A percentile compares a stretch with the other conserved stretches of the same genome.
Evolutionary conservation across 37 sponge, comb jelly and placozoan species (phyloP).

Genomic region (Petrosia ficiformis): DNA sequence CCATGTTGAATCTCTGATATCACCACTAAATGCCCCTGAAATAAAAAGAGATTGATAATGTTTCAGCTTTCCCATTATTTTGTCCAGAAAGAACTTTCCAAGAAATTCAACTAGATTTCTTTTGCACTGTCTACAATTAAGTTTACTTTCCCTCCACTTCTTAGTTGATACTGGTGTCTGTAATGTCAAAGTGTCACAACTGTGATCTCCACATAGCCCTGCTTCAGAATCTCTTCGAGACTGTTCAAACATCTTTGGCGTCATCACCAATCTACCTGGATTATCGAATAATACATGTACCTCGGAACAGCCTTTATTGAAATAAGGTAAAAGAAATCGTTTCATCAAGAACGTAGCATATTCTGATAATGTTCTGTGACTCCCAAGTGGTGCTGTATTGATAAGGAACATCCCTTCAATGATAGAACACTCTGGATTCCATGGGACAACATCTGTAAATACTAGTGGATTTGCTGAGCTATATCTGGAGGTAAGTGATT

Average conservation of each 20-base stretch:
- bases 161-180: neutral
- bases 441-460: neutral
- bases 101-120: constrained; percentile 1
- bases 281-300: constrained; percentile 10
- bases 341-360: neutral
- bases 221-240: neutral
- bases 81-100: neutral
- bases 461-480: neutral
- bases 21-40: neutral
- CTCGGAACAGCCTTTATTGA: neutral
- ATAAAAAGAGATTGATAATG: neutral
- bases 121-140: constrained; percentile 6
- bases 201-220: neutral
- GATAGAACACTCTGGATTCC: neutral
- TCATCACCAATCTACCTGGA: neutral
- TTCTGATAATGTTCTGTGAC: neutral
- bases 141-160: neutral
- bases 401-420: neutral
- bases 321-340: neutral
- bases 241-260: neutral
- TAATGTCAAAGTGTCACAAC: neutral
- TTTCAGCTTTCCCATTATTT: neutral
- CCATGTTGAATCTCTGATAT: neutral
- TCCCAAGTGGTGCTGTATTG: neutral
- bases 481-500: neutral